These are phyloP conservation scores for Troides oblongomaculatus DNA, from an alignment of 2,888 invertebrate genomes.

Conservation along the genomic window DNA sequence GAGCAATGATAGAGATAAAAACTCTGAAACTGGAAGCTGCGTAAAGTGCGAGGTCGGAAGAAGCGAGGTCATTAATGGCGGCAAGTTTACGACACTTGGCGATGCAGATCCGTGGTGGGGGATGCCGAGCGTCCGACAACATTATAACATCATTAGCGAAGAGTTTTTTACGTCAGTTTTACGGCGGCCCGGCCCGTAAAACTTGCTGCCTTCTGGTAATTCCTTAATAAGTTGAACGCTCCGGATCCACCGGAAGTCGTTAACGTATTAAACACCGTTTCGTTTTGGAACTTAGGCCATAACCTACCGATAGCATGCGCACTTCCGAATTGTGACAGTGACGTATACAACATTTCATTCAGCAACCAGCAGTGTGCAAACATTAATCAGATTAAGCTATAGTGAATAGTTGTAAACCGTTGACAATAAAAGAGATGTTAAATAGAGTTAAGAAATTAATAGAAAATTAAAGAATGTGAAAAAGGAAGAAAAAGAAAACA, in stretches of 20 bases:
- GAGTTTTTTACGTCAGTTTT: conserved; percentile 35
- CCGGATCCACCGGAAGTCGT: conserved; percentile 7
- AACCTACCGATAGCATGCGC: too few species aligned
- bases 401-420: too few species aligned
- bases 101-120: conserved; percentile 20
- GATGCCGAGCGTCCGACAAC: conserved; percentile 18
- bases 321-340: too few species aligned
- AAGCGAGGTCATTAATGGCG: conserved; percentile 12
- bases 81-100: conserved; percentile 19
- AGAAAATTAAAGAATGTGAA: too few species aligned
- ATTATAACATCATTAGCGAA: conserved; percentile 37
- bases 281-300: neutral
- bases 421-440: too few species aligned
- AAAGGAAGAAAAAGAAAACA: too few species aligned
- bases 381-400: too few species aligned
- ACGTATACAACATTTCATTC: too few species aligned
- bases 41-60: conserved; percentile 1
- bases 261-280: conserved; percentile 13
- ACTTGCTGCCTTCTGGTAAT: conserved; percentile 26
- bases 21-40: conserved; percentile 1
- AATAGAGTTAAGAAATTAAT: too few species aligned
- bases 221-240: conserved; percentile 24
- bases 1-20: neutral
- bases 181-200: conserved; percentile 34
- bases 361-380: too few species aligned